Evolutionary conservation across 2,797 vertebrate genomes (phyloP).

Genomic region (Emydoidea blandingii): DNA sequence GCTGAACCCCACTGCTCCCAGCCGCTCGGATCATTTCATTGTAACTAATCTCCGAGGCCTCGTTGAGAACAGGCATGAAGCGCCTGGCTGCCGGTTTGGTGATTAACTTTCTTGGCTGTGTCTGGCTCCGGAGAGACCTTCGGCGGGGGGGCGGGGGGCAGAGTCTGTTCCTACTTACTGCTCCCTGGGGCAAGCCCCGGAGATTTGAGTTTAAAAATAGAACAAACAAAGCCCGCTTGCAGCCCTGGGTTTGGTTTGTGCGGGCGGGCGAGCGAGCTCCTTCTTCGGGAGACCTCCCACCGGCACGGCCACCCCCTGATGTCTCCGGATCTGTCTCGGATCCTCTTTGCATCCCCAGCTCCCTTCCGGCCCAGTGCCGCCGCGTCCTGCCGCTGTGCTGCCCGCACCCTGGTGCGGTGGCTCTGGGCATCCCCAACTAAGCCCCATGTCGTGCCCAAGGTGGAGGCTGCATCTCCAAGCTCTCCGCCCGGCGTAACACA

Average conservation of each 20-base stretch:
- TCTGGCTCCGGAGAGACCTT: neutral
- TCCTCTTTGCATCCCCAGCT: neutral
- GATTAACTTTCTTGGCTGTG: neutral
- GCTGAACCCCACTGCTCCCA: neutral
- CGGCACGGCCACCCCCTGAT: neutral
- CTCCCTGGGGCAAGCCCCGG: fast-evolving
- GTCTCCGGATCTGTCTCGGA: fast-evolving
- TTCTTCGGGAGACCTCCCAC: neutral
- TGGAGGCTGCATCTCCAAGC: too few species aligned
- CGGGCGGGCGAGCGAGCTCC: neutral
- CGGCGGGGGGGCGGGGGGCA: neutral
- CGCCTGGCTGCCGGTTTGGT: neutral
- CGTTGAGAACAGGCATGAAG: neutral
- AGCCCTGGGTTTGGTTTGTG: neutral
- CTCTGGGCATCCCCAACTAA: too few species aligned
- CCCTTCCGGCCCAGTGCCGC: neutral
- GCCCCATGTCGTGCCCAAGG: too few species aligned
- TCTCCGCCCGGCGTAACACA: neutral
- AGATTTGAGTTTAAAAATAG: neutral
- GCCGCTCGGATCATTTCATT: neutral
- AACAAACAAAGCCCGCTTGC: neutral
- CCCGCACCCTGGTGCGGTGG: too few species aligned
- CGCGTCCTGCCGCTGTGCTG: too few species aligned
- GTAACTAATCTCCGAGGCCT: neutral
- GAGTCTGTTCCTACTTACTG: neutral